These are phyloP conservation scores for Pterocles gutturalis DNA, from an alignment of 2,113 vertebrate genomes.

Conservation along the genomic window DNA sequence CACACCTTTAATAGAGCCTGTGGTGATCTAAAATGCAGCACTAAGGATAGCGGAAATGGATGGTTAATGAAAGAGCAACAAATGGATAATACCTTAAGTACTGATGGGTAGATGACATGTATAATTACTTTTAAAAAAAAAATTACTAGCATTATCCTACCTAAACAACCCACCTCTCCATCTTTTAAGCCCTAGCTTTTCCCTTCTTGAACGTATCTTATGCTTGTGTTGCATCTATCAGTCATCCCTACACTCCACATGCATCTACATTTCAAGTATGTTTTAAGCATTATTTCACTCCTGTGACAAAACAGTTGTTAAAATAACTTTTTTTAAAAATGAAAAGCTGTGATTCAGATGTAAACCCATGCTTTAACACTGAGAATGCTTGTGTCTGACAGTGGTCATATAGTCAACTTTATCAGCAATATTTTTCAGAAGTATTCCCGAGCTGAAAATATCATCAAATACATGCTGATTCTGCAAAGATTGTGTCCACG, in stretches of 20 bases:
- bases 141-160: background rate
- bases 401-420: background rate
- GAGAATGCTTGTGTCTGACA: background rate
- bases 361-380: background rate
- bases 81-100: background rate
- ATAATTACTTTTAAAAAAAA: background rate
- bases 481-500: background rate
- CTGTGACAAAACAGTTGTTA: background rate
- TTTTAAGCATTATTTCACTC: background rate
- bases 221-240: background rate
- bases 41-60: background rate
- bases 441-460: background rate
- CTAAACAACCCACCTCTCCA: background rate
- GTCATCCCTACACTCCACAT: background rate
- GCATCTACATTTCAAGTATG: background rate
- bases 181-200: background rate
- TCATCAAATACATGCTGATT: background rate
- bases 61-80: background rate
- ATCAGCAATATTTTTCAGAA: background rate
- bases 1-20: background rate
- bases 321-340: background rate
- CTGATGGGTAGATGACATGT: background rate
- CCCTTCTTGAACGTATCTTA: background rate
- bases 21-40: background rate
- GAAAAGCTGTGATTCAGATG: background rate